A percentile compares a stretch with the other conserved stretches of the same genome.
phyloP scores from a whole-genome alignment of 2,113 vertebrate species.

The Maccullochella peelii region DNA sequence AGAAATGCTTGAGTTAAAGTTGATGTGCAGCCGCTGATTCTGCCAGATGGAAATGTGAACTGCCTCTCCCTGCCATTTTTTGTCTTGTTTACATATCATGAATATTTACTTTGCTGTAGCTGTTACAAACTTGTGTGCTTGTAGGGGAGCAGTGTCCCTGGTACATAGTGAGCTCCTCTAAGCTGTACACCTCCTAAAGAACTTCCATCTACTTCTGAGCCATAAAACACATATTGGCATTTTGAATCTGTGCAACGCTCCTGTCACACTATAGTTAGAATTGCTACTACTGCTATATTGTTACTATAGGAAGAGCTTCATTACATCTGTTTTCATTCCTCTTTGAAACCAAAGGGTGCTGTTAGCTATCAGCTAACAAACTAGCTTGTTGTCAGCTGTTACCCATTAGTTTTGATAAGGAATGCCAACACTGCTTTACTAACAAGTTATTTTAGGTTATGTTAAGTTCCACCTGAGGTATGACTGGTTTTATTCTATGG shows the following conservation, averaged over 20 bases:
- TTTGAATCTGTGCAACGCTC: background rate
- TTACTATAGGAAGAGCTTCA: background rate
- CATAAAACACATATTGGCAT: background rate
- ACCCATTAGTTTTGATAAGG: background rate
- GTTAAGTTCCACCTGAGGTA: background rate
- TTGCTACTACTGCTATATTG: too few relatives aligned
- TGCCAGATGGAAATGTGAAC: conserved; percentile 41
- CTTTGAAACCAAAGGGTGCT: conserved; percentile 3
- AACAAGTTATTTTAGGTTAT: background rate
- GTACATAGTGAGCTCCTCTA: background rate
- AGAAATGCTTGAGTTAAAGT: conserved; percentile 8
- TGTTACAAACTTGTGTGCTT: conserved; percentile 26
- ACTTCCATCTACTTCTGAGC: background rate
- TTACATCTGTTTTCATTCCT: background rate
- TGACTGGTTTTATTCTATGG: background rate
- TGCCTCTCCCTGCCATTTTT: conserved; percentile 43
- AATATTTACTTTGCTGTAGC: conserved; percentile 45
- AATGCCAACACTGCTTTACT: background rate
- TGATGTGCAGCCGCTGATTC: conserved; percentile 27
- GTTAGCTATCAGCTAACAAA: conserved; percentile 1
- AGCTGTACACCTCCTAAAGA: conserved; percentile 13
- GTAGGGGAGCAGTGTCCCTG: conserved; percentile 14
- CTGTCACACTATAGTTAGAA: conserved; percentile 7
- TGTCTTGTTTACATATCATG: conserved; percentile 64
- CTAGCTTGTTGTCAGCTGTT: conserved; percentile 1